A percentile compares a stretch with the other conserved stretches of the same genome.
These are phyloP conservation scores for Scolopax mira DNA, from an alignment of 2,113 vertebrate genomes.

Conservation along the genomic window DNA sequence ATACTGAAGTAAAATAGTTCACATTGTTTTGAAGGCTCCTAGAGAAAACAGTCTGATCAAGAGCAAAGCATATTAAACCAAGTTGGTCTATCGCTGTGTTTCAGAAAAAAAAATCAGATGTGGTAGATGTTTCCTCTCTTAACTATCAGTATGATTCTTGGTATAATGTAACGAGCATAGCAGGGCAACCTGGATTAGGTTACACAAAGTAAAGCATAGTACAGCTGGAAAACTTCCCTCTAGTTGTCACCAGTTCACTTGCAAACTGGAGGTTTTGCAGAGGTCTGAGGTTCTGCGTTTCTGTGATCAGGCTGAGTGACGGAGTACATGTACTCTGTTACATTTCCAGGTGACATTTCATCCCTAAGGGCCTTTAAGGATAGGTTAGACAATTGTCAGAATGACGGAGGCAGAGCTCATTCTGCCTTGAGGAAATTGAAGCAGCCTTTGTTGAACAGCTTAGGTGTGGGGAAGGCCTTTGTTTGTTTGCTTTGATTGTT, in stretches of 20 bases:
- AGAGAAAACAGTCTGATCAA: background rate
- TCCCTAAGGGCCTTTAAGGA: background rate
- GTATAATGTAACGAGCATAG: background rate
- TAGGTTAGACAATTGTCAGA: background rate
- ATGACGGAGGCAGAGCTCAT: background rate
- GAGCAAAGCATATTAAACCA: background rate
- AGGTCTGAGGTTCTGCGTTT: background rate
- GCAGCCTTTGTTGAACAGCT: background rate
- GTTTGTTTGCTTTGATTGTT: background rate
- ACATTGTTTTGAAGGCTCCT: rapidly evolving
- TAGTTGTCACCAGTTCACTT: background rate
- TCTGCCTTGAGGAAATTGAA: background rate
- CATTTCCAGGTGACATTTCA: background rate
- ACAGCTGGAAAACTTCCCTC: background rate
- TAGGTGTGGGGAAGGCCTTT: background rate
- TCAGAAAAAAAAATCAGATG: background rate
- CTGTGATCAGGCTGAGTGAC: background rate
- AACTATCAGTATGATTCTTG: background rate
- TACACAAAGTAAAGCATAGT: background rate
- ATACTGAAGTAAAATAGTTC: background rate
- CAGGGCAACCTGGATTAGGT: background rate
- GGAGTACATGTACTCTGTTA: background rate
- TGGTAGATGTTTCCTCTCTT: background rate
- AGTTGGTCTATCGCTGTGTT: background rate
- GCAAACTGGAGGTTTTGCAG: background rate